A percentile compares a stretch with the other conserved stretches of the same genome.
Evolutionary conservation across 2,113 vertebrate species (phyloP).

Genomic region (Tautogolabrus adspersus): DNA sequence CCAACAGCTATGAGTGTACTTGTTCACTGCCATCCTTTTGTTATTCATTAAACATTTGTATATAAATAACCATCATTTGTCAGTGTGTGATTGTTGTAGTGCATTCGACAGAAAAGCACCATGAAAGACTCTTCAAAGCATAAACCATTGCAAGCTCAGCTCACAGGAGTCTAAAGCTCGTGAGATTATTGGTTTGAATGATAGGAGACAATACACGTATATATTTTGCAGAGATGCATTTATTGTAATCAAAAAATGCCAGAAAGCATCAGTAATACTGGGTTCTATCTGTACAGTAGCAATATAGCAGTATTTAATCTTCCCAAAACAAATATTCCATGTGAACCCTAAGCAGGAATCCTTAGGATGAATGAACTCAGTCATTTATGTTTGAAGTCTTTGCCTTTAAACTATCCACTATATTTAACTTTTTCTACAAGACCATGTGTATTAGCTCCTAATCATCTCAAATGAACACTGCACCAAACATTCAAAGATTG

Average conservation of each 20-base stretch:
- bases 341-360: no score
- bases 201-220: conserved; percentile 6
- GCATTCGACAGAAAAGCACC: background rate
- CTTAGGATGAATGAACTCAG: no score
- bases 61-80: conserved; percentile 52
- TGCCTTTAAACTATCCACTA: background rate
- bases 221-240: conserved; percentile 15
- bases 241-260: conserved; percentile 1
- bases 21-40: conserved; percentile 80
- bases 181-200: background rate
- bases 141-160: background rate
- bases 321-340: no score
- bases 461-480: conserved; percentile 32
- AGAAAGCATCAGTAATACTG: background rate
- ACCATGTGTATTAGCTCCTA: conserved; percentile 16
- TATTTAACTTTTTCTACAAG: background rate
- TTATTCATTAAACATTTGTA: conserved; percentile 86
- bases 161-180: background rate
- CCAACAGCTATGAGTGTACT: conserved; percentile 63
- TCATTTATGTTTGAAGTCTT: no score
- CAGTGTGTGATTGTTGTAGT: conserved; percentile 28
- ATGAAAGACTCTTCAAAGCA: background rate
- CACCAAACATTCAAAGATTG: conserved; percentile 25
- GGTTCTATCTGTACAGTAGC: background rate
- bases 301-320: no score